Percentiles rank a stretch among this genome's conserved stretches.
Conservation (phyloP, 2,888 invertebrate species). For the Lasioglossum zephyrum region DNA sequence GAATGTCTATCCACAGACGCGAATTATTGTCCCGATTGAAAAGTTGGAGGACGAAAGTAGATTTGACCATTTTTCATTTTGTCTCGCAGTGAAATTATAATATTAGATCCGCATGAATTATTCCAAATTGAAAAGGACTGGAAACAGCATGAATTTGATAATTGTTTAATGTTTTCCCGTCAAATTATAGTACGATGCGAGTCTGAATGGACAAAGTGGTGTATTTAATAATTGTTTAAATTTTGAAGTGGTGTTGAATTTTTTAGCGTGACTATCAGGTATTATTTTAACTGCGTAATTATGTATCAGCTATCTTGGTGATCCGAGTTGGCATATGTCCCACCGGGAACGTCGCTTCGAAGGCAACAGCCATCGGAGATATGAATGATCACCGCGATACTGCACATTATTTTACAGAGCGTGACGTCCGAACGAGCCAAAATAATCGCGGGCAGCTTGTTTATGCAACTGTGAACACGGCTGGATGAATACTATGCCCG, state of each 20-base stretch:
- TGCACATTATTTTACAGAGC: conserved; percentile 31
- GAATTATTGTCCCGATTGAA: not conserved
- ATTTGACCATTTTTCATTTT: not conserved
- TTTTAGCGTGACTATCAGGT: not conserved
- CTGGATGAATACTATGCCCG: not conserved
- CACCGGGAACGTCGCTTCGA: conserved; percentile 34
- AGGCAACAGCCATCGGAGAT: conserved; percentile 29
- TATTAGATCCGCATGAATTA: not conserved
- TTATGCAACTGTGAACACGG: not conserved
- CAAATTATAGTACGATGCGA: not conserved
- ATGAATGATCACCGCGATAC: conserved; percentile 40
- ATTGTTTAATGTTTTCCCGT: no score
- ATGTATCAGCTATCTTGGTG: conserved; percentile 44
- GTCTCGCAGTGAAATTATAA: not conserved
- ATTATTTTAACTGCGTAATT: conserved; percentile 22
- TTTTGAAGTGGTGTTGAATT: no score
- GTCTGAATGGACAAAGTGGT: not conserved
- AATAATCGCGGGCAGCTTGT: conserved; percentile 30
- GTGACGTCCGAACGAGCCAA: conserved; percentile 18
- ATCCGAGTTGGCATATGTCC: conserved; percentile 48
- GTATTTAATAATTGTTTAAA: not conserved
- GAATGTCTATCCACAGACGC: not conserved
- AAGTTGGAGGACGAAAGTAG: not conserved
- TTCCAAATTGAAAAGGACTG: not conserved
- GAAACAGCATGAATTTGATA: not conserved